Evolutionary conservation across 1,140 invertebrate species (phyloP).

Genomic region (Drosophila insularis): DNA sequence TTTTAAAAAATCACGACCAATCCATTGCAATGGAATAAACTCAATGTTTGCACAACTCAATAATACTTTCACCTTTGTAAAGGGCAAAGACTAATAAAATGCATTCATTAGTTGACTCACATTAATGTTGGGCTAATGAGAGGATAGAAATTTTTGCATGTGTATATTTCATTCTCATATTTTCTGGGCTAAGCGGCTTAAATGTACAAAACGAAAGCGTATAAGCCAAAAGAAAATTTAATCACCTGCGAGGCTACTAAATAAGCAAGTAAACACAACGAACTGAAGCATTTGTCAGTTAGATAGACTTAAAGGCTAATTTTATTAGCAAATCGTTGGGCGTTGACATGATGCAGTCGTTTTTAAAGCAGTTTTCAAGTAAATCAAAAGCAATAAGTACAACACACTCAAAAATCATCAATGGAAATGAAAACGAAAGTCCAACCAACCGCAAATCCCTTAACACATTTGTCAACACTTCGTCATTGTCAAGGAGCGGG

Average conservation of each 20-base stretch:
- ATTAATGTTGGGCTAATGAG: too few species aligned
- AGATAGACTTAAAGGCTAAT: not conserved
- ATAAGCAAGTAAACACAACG: not conserved
- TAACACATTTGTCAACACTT: constrained; percentile 82
- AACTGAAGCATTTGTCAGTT: too few species aligned
- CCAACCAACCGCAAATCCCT: constrained; percentile 78
- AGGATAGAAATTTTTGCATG: too few species aligned
- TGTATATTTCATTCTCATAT: not conserved
- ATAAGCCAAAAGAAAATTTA: too few species aligned
- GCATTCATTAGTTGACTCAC: too few species aligned
- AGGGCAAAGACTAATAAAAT: too few species aligned
- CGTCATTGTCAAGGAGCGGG: constrained; percentile 67
- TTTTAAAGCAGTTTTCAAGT: constrained; percentile 23
- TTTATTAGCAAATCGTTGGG: constrained; percentile 7
- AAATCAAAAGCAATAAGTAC: constrained; percentile 60
- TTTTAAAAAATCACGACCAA: too few species aligned
- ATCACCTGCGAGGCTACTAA: not conserved
- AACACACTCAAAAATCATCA: constrained; percentile 58
- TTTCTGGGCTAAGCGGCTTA: not conserved
- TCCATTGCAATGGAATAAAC: too few species aligned
- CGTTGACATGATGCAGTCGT: too few species aligned
- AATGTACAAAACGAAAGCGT: not conserved
- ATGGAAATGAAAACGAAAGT: constrained; percentile 41
- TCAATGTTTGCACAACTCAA: too few species aligned
- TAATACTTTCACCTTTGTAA: too few species aligned